These are phyloP conservation scores for Manis crassicaudata DNA, from an alignment of 2,797 vertebrate species.

Conservation along the genomic window DNA sequence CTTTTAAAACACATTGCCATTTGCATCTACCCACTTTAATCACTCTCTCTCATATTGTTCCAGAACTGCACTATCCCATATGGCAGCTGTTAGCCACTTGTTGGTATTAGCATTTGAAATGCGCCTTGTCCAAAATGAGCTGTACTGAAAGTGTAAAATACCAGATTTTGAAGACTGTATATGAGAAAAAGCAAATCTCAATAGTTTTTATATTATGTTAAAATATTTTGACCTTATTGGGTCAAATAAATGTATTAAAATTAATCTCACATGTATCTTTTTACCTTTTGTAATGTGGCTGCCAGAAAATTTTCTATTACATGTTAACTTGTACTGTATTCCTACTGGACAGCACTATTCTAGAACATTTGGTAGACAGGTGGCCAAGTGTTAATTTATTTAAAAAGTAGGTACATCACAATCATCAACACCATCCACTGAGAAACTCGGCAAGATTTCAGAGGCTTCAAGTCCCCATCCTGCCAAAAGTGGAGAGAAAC, in stretches of 20 bases:
- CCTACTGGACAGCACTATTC: neutral
- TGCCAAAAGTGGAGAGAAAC: constrained; percentile 12
- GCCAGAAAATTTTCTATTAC: constrained; percentile 31
- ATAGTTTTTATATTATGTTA: neutral
- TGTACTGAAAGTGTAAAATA: neutral
- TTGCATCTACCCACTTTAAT: neutral
- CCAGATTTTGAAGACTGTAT: neutral
- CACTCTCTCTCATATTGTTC: neutral
- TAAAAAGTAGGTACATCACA: neutral
- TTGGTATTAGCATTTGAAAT: neutral
- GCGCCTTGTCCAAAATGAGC: neutral
- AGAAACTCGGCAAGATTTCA: constrained; percentile 27
- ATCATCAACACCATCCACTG: neutral
- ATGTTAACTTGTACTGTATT: neutral
- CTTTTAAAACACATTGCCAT: constrained; percentile 3
- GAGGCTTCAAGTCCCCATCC: neutral
- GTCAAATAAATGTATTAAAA: constrained; percentile 29
- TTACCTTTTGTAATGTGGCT: constrained; percentile 8
- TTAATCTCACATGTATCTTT: neutral
- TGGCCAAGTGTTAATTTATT: neutral
- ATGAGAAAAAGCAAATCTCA: constrained; percentile 11
- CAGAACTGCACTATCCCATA: neutral
- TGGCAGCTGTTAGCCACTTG: neutral
- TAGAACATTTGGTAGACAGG: constrained; percentile 1
- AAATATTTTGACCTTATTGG: constrained; percentile 39